Evolutionary conservation across 2,113 vertebrate genomes (phyloP).

Genomic region (Psettodes erumei): DNA sequence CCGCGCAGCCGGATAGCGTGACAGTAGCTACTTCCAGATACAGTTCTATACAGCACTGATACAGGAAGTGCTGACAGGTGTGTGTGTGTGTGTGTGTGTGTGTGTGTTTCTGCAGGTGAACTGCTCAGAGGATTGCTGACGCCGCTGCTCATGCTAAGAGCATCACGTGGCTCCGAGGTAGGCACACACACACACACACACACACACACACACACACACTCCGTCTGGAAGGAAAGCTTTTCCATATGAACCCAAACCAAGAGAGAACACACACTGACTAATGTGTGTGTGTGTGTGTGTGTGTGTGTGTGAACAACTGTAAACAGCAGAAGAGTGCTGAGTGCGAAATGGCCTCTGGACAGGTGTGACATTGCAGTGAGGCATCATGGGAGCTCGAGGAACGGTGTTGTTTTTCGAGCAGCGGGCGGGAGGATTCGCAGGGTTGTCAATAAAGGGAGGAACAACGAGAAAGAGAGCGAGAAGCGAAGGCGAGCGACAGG

Average conservation of each 20-base stretch:
- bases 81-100: background rate
- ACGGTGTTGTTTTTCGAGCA: too few species aligned
- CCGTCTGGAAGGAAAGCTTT: background rate
- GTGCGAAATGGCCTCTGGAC: conserved; percentile 27
- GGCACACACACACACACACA: background rate
- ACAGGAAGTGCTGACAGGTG: background rate
- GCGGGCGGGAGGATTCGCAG: too few species aligned
- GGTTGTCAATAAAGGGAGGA: background rate
- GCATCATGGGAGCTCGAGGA: conserved; percentile 27
- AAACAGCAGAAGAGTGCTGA: conserved; percentile 4
- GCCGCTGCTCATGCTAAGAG: conserved; percentile 3
- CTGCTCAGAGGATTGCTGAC: conserved; percentile 23
- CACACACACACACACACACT: conserved; percentile 20
- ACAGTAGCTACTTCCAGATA: too few species aligned
- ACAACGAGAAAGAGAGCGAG: background rate
- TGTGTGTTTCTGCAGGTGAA: conserved; percentile 15
- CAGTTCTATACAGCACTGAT: background rate
- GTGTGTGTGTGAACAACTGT: conserved; percentile 10
- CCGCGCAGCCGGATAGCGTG: too few species aligned
- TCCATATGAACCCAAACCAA: background rate
- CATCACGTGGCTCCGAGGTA: background rate
- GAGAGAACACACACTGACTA: conserved; percentile 5
- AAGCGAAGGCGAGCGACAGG: too few species aligned
- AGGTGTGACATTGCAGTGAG: conserved; percentile 12
- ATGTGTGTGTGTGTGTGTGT: background rate